Base-by-base conservation (phyloP, 2,888 invertebrate genomes). In the Taphrorychus bicolor region DNA sequence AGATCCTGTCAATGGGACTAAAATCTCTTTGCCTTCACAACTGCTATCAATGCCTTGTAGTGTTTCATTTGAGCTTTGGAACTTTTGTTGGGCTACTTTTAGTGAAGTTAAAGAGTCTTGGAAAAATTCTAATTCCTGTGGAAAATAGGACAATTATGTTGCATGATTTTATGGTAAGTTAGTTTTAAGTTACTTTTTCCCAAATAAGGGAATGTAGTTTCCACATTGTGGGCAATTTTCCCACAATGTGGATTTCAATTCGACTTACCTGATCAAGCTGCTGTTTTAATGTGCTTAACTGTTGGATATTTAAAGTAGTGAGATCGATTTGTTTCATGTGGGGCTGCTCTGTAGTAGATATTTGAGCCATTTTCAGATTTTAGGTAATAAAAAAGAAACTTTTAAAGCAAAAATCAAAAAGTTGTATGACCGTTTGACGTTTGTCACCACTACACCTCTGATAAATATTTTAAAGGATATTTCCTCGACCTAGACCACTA, bases 1-100 rank as follows among this genome's bases (percentile, higher is more conserved):
- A 76, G 98, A 98, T 76, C 95, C 94, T 11, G 98, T 97, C 11
- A 98, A 85, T 1, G 98, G 98, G 14, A 98, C 97, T 17, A 98
- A 84, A 73, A 98, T 91, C 64, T 91, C 89, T 78, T 92, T 93
- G 76, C 94, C 93, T 78, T 92, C 88, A 70, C 89, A 87, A 18
- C 89, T 88, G 0, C 91, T 88, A 49, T 88, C 90, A 63, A 96
- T 86, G 83, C 92, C 91, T 69, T 93, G 92, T 56, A 95, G 86
- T 76, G 91, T 91, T 77, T 94, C 93, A 56, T 91, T 91, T 0
- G 96, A 96, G 77, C 93, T 93, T 66, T 90, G 89, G 83, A 95
- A 97, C 84, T 96, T 97, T 24, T 87, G 87, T 82, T 97, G 95
- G 5, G 95, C 96, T 77, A 93, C 87, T 84, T 97, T 95, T 63